Base-by-base conservation (phyloP, 1,140 invertebrate genomes). In the Drosophila saltans region DNA sequence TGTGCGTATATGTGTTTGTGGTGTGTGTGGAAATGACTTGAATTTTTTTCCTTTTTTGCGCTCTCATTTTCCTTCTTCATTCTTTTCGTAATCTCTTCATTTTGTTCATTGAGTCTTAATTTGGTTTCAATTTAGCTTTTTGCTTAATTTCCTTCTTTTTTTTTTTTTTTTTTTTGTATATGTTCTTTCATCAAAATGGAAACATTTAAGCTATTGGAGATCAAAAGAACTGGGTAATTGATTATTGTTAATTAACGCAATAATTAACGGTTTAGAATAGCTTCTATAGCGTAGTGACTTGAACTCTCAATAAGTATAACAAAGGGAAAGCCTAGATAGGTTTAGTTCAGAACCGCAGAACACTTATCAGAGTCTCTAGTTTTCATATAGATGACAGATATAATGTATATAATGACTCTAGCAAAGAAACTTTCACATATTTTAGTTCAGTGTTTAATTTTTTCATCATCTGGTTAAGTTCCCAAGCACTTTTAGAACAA, bases 21-120 rank as follows among this genome's bases (percentile, higher is more conserved):
- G 21, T 72, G 52, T 69, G 43, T 72, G 72, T 81, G 81, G 82
- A 86, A 86, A 79, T 86, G 82, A 86, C 82, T 86, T 66, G 81
- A 61, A 73, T 64, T 86, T 88, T 86, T 76, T 21, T 16, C 16
- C 21, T 45, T 52, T 52, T 52, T 52, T 52, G 45, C 45, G 45
- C 45, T 57, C 26, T 57, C 41, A 21, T 57, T 39, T 21, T 11
- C 33, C 33, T 28, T 43, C 52, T 11, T 52, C 30, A 21, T 57
- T 40, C 8, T 57, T 33, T 40, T 48, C 8, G 39, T 67, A 76
- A 76, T 76, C 65, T 76, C 75, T 77, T 76, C 67, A 77, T 77
- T 76, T 45, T 62, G 43, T 63, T 75, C 72, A 69, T 60, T 75
- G 63, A 43, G 71, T 24, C 72, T 69, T 75, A 75, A 75, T 75